phyloP scores from a whole-genome alignment of 2,113 vertebrate genomes.

The Antechinus flavipes region DNA sequence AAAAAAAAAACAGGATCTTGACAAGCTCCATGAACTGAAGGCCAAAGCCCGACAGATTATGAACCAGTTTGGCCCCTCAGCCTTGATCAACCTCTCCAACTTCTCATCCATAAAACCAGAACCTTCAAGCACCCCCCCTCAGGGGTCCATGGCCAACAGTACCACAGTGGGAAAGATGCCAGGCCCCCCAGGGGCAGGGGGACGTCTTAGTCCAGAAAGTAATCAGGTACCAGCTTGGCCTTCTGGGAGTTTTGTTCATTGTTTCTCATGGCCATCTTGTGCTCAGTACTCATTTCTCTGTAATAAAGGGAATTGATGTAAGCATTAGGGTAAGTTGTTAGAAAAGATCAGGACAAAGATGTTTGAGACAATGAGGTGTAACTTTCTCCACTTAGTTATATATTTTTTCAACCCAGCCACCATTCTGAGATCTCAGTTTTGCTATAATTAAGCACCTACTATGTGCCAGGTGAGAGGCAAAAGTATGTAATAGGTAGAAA shows the following conservation, averaged over 20 bases:
- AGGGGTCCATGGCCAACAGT: conserved; percentile 95
- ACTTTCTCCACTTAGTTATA: neutral
- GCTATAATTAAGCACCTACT: neutral
- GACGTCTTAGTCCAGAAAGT: conserved; percentile 94
- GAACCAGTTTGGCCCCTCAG: conserved; percentile 91
- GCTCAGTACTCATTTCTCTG: neutral
- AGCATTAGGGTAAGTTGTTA: neutral
- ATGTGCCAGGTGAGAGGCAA: neutral
- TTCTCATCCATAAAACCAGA: conserved; percentile 89
- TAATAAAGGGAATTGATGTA: neutral
- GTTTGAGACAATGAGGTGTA: neutral
- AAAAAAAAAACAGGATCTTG: conserved; percentile 86
- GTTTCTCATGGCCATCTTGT: neutral
- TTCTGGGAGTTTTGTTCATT: neutral
- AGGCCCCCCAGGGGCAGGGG: conserved; percentile 86
- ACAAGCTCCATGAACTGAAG: conserved; percentile 87
- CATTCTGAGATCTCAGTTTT: neutral
- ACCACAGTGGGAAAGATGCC: conserved; percentile 88
- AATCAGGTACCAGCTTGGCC: conserved; percentile 88
- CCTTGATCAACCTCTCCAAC: conserved; percentile 90
- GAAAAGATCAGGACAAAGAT: neutral
- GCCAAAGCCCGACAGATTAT: conserved; percentile 90
- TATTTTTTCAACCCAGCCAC: neutral
- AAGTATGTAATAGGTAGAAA: neutral
- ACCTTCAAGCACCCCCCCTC: conserved; percentile 84